Conservation (phyloP, 2,797 vertebrate species). For the Pangasius mekongensis region DNA sequence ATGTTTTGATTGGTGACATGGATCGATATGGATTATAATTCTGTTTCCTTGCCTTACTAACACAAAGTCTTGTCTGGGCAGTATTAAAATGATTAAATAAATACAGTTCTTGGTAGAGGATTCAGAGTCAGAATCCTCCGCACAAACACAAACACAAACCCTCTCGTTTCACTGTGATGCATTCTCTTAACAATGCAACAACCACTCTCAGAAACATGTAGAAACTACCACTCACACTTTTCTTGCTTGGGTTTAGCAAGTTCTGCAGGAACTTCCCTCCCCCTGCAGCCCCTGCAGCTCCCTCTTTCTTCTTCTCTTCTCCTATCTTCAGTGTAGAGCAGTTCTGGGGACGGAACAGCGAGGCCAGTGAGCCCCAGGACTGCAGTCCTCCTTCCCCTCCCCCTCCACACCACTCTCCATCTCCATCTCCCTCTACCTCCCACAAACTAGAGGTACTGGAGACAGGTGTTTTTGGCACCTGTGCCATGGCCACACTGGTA, state of each 20-base stretch:
- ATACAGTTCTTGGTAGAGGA: neutral
- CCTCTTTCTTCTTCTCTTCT: slow-evolving; percentile 75
- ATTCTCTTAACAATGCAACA: neutral
- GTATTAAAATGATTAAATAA: neutral
- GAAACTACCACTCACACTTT: slow-evolving; percentile 71
- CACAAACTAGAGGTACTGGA: slow-evolving; percentile 76
- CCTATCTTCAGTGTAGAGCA: slow-evolving; percentile 80
- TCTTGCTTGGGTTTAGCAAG: slow-evolving; percentile 77
- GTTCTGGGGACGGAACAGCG: slow-evolving; percentile 79
- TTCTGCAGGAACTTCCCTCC: slow-evolving; percentile 80
- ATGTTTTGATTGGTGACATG: neutral
- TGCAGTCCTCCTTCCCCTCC: slow-evolving; percentile 72
- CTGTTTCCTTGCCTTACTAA: neutral
- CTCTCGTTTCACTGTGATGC: neutral
- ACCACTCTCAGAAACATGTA: neutral
- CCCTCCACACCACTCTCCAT: slow-evolving; percentile 69
- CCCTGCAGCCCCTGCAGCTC: slow-evolving; percentile 56
- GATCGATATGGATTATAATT: neutral
- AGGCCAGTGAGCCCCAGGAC: slow-evolving; percentile 83
- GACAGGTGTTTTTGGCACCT: slow-evolving; percentile 70
- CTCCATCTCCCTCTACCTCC: slow-evolving; percentile 73
- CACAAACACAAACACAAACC: neutral
- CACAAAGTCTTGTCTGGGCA: neutral
- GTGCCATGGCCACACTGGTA: slow-evolving; percentile 54
- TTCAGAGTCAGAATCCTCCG: neutral